Conservation (phyloP, 2,113 vertebrate genomes). For the Meleagris gallopavo region DNA sequence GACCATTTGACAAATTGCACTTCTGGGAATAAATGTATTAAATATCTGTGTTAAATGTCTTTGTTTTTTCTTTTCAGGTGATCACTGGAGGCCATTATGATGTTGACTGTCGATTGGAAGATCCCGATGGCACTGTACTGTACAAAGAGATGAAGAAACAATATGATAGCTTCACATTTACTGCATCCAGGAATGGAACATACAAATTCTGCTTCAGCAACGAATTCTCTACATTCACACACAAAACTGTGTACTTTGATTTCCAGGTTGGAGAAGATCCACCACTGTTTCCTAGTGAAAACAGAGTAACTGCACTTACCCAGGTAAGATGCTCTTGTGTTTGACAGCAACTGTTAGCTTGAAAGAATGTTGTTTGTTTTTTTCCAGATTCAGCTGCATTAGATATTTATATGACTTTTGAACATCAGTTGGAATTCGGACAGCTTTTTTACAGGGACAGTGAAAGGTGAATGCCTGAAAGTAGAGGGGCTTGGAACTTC, state of each 20-base stretch:
- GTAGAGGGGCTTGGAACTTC: not conserved
- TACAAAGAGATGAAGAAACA: slow-evolving; percentile 99
- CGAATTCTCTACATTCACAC: slow-evolving; percentile 98
- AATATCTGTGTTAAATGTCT: not conserved
- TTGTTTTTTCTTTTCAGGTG: slow-evolving; percentile 77
- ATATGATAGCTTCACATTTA: slow-evolving; percentile 97
- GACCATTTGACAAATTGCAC: not conserved
- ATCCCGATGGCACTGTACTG: slow-evolving; percentile 88
- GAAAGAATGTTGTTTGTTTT: not conserved
- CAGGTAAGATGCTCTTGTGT: slow-evolving; percentile 80
- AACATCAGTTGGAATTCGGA: not conserved
- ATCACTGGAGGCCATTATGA: slow-evolving; percentile 98
- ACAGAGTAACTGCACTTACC: slow-evolving; percentile 94
- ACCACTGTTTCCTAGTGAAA: slow-evolving; percentile 96
- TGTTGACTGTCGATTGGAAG: slow-evolving; percentile 95
- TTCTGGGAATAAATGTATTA: not conserved
- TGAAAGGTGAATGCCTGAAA: not conserved
- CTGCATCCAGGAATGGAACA: slow-evolving; percentile 91
- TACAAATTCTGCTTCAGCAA: slow-evolving; percentile 99
- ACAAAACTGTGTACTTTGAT: slow-evolving; percentile 99
- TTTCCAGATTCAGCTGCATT: not conserved
- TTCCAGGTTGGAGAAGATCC: slow-evolving; percentile 98
- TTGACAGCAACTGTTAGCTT: not conserved
- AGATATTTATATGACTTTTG: accelerated
- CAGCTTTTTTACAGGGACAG: not conserved